These are phyloP conservation scores for Heliocidaris erythrogramma DNA, from an alignment of 35 echinoderm and acorn worm genomes.

Conservation along the genomic window DNA sequence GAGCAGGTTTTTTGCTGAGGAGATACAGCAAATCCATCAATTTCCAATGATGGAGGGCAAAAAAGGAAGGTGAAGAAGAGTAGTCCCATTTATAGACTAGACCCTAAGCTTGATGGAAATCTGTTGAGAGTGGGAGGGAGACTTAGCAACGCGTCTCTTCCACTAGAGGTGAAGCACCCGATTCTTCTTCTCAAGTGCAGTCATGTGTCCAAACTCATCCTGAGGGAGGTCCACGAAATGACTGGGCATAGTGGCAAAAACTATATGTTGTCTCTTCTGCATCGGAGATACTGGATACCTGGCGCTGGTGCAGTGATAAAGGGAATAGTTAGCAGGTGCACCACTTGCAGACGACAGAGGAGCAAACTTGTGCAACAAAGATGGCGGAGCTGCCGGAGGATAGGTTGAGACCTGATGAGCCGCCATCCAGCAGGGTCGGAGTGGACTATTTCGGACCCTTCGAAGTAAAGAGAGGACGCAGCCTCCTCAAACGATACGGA, in stretches of 20 bases:
- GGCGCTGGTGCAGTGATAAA: constrained; percentile 47
- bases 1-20: constrained; percentile 8
- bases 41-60: neutral
- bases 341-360: constrained; percentile 54
- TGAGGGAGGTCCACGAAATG: constrained; percentile 58
- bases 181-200: constrained; percentile 56
- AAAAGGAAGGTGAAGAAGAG: constrained; percentile 29
- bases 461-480: constrained; percentile 69
- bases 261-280: constrained; percentile 40
- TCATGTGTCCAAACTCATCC: constrained; percentile 58
- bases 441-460: too few species aligned
- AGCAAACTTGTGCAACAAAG: constrained; percentile 56
- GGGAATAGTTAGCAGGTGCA: constrained; percentile 45
- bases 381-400: constrained; percentile 70
- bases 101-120: constrained; percentile 54
- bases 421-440: constrained; percentile 60
- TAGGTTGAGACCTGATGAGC: constrained; percentile 56
- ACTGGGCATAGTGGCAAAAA: constrained; percentile 56
- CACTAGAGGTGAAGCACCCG: constrained; percentile 64
- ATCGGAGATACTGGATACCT: constrained; percentile 61
- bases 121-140: constrained; percentile 58
- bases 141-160: constrained; percentile 49
- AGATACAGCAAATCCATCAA: constrained; percentile 33
- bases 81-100: constrained; percentile 54
- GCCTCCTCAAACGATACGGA: constrained; percentile 66